Percentiles rank a stretch among this genome's conserved stretches.
These are phyloP conservation scores for Priocnemis perturbator DNA, from an alignment of 2,888 invertebrate species.

Conservation along the genomic window DNA sequence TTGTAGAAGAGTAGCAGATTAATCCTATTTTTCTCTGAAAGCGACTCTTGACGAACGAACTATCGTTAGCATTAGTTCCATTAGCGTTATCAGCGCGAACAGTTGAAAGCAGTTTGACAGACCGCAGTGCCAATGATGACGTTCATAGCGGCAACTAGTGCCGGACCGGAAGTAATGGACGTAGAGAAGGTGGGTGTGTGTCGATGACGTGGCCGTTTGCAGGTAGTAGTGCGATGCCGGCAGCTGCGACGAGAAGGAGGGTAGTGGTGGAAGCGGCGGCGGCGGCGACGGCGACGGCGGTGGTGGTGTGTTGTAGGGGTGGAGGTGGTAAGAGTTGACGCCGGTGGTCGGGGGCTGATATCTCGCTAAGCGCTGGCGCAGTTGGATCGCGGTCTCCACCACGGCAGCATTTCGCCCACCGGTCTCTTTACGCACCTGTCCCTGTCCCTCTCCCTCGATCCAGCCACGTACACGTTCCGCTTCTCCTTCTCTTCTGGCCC, in stretches of 20 bases:
- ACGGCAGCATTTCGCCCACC: conserved; percentile 61
- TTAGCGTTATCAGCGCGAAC: no score
- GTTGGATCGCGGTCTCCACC: conserved; percentile 68
- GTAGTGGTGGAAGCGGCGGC: conserved; percentile 4
- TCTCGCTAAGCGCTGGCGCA: conserved; percentile 71
- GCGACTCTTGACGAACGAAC: no score
- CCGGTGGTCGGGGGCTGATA: conserved; percentile 65
- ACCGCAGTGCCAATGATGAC: no score
- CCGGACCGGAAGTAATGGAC: no score
- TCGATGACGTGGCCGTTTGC: neutral
- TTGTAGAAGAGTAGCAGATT: no score
- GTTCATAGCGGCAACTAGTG: no score
- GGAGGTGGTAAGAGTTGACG: conserved; percentile 64
- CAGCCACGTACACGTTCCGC: conserved; percentile 12
- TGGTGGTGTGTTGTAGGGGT: conserved; percentile 40
- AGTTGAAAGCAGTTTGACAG: no score
- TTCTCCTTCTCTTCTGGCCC: conserved; percentile 15
- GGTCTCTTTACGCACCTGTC: conserved; percentile 50
- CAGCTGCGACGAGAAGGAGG: no score
- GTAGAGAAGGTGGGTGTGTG: no score
- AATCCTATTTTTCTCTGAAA: no score
- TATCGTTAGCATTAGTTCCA: no score
- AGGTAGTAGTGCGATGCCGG: neutral
- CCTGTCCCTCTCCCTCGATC: conserved; percentile 27
- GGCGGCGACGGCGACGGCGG: conserved; percentile 35